These are phyloP conservation scores for Gadus macrocephalus DNA, from an alignment of 2,113 vertebrate species.

Conservation along the genomic window DNA sequence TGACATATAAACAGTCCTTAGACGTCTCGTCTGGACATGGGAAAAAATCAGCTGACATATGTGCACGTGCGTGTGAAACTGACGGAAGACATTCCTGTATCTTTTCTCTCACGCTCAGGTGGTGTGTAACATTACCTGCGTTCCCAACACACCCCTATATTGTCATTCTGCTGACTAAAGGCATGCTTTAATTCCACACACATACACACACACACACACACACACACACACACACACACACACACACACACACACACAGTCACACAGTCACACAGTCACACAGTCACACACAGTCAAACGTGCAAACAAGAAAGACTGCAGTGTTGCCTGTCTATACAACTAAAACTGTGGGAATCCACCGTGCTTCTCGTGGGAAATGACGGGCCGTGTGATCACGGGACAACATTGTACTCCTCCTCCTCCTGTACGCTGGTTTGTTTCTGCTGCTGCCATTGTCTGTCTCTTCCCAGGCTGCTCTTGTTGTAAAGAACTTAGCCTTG, in stretches of 20 bases:
- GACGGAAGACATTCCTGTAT: constrained; percentile 15
- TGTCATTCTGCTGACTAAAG: constrained; percentile 56
- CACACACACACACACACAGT: neutral
- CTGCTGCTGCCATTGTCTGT: neutral
- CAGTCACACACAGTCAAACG: neutral
- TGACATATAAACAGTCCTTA: neutral
- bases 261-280: neutral
- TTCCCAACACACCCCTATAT: constrained; percentile 46
- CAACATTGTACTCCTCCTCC: constrained; percentile 16
- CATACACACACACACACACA: constrained; percentile 12
- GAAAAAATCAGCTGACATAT: constrained; percentile 14
- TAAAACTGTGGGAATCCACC: constrained; percentile 37
- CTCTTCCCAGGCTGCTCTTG: neutral
- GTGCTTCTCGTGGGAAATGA: constrained; percentile 57
- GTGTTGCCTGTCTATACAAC: constrained; percentile 16
- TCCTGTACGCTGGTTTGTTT: neutral
- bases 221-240: constrained; percentile 17
- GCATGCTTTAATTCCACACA: constrained; percentile 27
- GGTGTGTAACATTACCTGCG: constrained; percentile 52
- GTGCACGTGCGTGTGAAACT: constrained; percentile 17
- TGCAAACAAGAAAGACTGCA: neutral
- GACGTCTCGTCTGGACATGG: constrained; percentile 41
- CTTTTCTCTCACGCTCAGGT: constrained; percentile 52
- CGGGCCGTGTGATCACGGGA: neutral
- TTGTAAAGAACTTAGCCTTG: neutral